Conservation (phyloP, 2,888 invertebrate genomes). For the Drosophila greeni region DNA sequence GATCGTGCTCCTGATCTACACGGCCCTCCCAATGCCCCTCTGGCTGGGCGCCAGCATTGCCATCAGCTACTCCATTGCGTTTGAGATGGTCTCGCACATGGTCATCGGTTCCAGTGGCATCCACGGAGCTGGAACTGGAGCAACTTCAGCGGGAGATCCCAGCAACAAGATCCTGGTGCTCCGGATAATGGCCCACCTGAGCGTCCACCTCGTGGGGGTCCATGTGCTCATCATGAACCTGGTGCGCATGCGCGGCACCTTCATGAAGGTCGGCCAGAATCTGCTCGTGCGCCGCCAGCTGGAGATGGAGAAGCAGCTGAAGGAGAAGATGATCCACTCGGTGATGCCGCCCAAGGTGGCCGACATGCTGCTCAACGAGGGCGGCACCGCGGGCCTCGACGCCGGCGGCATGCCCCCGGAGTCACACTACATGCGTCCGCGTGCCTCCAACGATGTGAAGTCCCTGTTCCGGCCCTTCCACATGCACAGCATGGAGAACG, state of each 20-base stretch:
- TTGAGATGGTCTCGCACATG: constrained; percentile 85
- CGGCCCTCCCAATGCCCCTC: constrained; percentile 93
- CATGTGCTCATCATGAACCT: constrained; percentile 96
- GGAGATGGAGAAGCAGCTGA: constrained; percentile 94
- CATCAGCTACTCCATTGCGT: constrained; percentile 88
- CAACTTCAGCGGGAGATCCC: constrained; percentile 75
- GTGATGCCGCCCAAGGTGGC: constrained; percentile 98
- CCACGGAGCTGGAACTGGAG: constrained; percentile 59
- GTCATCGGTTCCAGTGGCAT: constrained; percentile 79
- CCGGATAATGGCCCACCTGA: constrained; percentile 89
- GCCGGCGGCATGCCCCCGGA: constrained; percentile 56
- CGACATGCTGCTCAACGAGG: constrained; percentile 89
- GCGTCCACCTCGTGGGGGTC: constrained; percentile 94
- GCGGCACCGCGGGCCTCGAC: constrained; percentile 77
- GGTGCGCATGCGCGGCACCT: constrained; percentile 95
- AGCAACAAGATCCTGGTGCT: constrained; percentile 83
- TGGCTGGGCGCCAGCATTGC: constrained; percentile 91
- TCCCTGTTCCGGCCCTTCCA: constrained; percentile 96
- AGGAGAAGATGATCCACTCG: constrained; percentile 98
- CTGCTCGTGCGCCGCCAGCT: constrained; percentile 92
- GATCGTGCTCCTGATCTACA: constrained; percentile 93
- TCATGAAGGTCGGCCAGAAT: constrained; percentile 97
- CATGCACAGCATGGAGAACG: constrained; percentile 97
- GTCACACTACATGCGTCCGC: constrained; percentile 72
- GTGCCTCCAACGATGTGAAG: constrained; percentile 82